phyloP scores from a whole-genome alignment of 2,797 vertebrate genomes.

The Poeciliopsis gracilis region DNA sequence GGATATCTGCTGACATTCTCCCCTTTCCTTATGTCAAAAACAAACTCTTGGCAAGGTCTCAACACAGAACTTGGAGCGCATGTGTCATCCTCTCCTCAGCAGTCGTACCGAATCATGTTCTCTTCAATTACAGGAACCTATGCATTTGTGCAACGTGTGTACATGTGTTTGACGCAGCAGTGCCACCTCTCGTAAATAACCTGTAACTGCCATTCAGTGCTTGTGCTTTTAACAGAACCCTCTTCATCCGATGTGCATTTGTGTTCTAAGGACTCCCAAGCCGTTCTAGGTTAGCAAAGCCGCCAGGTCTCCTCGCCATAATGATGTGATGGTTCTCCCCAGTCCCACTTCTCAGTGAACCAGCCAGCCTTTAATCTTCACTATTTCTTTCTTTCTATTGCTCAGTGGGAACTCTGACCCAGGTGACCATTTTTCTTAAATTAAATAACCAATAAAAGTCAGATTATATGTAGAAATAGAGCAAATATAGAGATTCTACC shows the following conservation, averaged over 20 bases:
- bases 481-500: constrained; percentile 81
- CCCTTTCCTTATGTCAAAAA: constrained; percentile 34
- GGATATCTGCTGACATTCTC: constrained; percentile 35
- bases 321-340: constrained; percentile 64
- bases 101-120: constrained; percentile 48
- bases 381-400: constrained; percentile 67
- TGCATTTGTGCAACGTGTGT: constrained; percentile 76
- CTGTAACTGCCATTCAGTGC: constrained; percentile 68
- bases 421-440: constrained; percentile 69
- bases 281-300: constrained; percentile 57
- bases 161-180: constrained; percentile 75
- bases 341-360: constrained; percentile 76
- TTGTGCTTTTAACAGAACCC: constrained; percentile 46
- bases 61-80: constrained; percentile 31
- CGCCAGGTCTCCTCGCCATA: constrained; percentile 45
- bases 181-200: constrained; percentile 75
- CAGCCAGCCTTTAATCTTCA: constrained; percentile 77
- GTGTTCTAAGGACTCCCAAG: constrained; percentile 45
- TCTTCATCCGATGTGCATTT: constrained; percentile 46
- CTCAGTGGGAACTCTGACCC: constrained; percentile 70
- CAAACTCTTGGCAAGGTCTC: constrained; percentile 47
- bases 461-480: constrained; percentile 82
- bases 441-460: constrained; percentile 74
- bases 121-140: constrained; percentile 65
- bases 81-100: constrained; percentile 37